Evolutionary conservation across 2,113 vertebrate species (phyloP), one percentile per base, ranked within the genome.

Genomic region (Asarcornis scutulata): DNA sequence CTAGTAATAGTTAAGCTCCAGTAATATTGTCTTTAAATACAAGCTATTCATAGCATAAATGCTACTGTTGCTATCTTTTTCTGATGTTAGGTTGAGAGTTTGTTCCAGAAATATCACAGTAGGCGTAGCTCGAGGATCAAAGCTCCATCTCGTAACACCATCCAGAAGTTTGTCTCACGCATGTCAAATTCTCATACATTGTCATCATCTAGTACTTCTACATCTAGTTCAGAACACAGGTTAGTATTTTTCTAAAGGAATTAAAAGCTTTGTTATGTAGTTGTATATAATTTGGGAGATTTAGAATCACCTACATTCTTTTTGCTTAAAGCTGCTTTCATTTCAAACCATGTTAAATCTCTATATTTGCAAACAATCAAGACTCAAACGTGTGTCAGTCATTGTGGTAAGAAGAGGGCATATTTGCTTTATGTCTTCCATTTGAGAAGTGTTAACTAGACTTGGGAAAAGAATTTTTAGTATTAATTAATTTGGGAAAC

Each of bases 41-140:
- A 38, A 95, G 66, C 25, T 76, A 55, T 91, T 85, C 52, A 11
- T 86, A 94, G 79, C 85, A 88, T 94, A 87, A 80, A 96, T 93
- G 46, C 93, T 31, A 94, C 67, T 97, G 75, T 97, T 96, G 69
- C 87, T 97, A 0, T 98, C 93, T 97, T 94, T 98, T 97, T 97
- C 83, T 97, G 95, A 97, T 95, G 97, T 97, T 95, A 99, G 99
- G 99, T 99, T 98, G 99, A 99, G 97, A 99, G 98, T 97, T 98
- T 99, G 97, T 99, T 99, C 98, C 98, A 99, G 98, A 99, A 99
- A 97, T 99, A 99, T 94, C 99, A 99, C 98, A 99, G 97, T 97
- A 98, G 98, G 83, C 98, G 99, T 96, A 99, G 98, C 98, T 99
- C 99, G 7, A 98, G 99, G 92, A 99, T 99, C 98, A 99, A 99